phyloP scores from a whole-genome alignment of 2,113 vertebrate genomes.

The Ciconia stormi region DNA sequence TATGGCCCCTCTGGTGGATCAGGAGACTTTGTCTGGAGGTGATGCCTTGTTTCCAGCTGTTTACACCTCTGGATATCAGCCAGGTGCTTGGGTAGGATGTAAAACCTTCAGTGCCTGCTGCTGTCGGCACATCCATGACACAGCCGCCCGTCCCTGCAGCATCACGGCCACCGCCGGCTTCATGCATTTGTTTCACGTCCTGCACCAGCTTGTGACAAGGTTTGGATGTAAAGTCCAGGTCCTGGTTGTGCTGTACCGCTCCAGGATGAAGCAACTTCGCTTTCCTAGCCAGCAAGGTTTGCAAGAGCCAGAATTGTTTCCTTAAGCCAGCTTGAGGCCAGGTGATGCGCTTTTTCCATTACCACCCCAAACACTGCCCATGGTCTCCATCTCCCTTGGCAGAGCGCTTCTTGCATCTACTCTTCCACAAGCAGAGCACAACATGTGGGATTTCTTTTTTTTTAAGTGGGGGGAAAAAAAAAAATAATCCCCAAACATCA shows the following conservation, averaged over 20 bases:
- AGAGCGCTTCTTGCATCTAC: neutral
- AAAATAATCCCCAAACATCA: neutral
- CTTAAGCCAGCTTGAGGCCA: neutral
- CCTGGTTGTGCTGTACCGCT: neutral
- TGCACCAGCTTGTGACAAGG: neutral
- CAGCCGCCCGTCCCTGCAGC: accelerated
- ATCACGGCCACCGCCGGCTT: accelerated
- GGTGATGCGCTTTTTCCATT: neutral
- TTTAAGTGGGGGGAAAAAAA: neutral
- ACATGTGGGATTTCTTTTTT: neutral
- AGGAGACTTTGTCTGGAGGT: neutral
- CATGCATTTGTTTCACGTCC: neutral
- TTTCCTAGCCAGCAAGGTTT: neutral
- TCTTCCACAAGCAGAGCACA: neutral
- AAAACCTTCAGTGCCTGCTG: neutral
- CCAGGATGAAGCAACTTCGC: neutral
- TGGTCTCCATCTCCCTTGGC: neutral
- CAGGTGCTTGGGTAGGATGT: accelerated
- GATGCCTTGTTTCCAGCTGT: neutral
- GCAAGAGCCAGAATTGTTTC: neutral
- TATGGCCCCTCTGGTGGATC: neutral
- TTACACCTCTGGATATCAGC: neutral
- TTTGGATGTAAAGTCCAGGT: neutral
- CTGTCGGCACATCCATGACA: accelerated
- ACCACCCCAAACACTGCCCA: neutral